Evolutionary conservation across 2,888 invertebrate genomes (phyloP).

Genomic region (Lucinisca nassula): DNA sequence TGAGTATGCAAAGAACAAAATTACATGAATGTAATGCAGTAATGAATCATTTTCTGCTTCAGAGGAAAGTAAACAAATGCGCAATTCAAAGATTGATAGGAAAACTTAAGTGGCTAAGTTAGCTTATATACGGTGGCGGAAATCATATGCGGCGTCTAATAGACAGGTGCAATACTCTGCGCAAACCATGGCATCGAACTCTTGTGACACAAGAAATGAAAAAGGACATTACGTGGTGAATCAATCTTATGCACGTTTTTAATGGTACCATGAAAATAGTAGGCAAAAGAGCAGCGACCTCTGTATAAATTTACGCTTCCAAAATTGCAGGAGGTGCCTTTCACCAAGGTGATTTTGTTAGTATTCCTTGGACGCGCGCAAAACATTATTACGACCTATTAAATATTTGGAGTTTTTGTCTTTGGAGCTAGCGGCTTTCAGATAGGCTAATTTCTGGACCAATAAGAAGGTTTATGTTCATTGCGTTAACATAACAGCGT

Average conservation of each 20-base stretch:
- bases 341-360: constrained; percentile 17
- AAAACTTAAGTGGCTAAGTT: constrained; percentile 2
- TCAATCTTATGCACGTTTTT: constrained; percentile 14
- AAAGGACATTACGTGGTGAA: constrained; percentile 22
- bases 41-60: neutral
- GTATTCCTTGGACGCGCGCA: neutral
- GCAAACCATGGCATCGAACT: constrained; percentile 20
- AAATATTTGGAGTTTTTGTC: constrained; percentile 30
- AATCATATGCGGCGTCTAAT: constrained; percentile 15
- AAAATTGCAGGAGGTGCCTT: constrained; percentile 25
- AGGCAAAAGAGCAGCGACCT: neutral
- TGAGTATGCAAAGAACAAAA: constrained; percentile 7
- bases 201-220: constrained; percentile 12
- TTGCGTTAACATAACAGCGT: constrained; percentile 29
- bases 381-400: neutral
- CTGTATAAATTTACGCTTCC: constrained; percentile 18
- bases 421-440: neutral
- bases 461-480: constrained; percentile 28
- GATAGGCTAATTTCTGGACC: neutral
- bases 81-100: constrained; percentile 15
- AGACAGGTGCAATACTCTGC: neutral
- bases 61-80: neutral
- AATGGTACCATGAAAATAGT: constrained; percentile 17
- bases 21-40: neutral
- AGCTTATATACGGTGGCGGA: too few relatives aligned